Conservation (phyloP, 2,888 invertebrate genomes). For the Eristalis tenax region DNA sequence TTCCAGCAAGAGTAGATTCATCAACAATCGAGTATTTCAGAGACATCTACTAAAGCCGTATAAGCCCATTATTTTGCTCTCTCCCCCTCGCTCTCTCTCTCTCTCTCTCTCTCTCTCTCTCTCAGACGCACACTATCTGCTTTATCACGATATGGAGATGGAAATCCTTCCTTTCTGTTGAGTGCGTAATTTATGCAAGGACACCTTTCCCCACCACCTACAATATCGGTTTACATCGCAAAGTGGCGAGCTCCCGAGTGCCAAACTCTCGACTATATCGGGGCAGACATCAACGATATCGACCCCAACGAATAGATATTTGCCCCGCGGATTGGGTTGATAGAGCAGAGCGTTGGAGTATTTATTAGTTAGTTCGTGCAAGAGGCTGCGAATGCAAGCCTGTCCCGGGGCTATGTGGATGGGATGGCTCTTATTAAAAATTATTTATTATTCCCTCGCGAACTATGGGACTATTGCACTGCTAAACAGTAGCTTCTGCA, state of each 20-base stretch:
- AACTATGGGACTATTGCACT: constrained; percentile 7
- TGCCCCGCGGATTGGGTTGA: constrained; percentile 47
- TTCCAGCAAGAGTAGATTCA: constrained; percentile 25
- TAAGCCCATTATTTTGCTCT: constrained; percentile 42
- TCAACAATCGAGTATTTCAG: constrained; percentile 42
- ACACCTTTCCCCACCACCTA: constrained; percentile 39
- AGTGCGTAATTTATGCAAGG: constrained; percentile 58
- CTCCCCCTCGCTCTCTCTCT: neutral
- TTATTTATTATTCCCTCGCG: constrained; percentile 57
- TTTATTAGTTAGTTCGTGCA: constrained; percentile 52
- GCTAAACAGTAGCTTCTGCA: constrained; percentile 11
- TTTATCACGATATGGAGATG: constrained; percentile 55
- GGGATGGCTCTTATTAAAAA: constrained; percentile 58
- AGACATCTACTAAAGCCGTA: constrained; percentile 16
- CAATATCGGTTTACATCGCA: constrained; percentile 15
- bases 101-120: neutral
- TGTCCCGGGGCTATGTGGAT: constrained; percentile 7
- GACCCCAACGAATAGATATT: constrained; percentile 47
- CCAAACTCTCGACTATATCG: neutral
- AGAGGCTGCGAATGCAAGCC: neutral
- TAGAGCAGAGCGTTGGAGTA: constrained; percentile 50
- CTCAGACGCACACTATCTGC: constrained; percentile 14
- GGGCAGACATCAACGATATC: constrained; percentile 43
- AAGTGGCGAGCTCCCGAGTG: constrained; percentile 21
- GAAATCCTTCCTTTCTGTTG: constrained; percentile 22